Evolutionary conservation across 92 coral and sea anemone species (phyloP).

Genomic region (Paramuricea clavata): DNA sequence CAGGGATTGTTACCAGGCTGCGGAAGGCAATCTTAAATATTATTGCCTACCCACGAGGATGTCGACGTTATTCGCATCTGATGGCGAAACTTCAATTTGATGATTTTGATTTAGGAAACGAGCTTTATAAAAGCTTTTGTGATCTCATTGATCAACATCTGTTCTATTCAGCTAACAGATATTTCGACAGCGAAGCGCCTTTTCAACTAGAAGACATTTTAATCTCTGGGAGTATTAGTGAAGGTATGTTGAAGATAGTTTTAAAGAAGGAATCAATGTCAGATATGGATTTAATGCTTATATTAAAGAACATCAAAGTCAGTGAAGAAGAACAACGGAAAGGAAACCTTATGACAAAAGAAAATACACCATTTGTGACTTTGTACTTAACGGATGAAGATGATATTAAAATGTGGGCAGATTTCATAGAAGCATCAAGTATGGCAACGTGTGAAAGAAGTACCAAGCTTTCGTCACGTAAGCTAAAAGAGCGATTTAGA

Average conservation of each 20-base stretch:
- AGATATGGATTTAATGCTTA: constrained; percentile 23
- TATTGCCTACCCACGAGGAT: background rate
- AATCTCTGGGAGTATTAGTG: too few relatives aligned
- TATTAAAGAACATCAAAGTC: background rate
- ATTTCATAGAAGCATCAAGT: constrained; percentile 1
- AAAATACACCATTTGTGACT: constrained; percentile 32
- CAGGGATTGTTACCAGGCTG: background rate
- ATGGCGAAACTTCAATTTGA: background rate
- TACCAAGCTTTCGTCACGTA: background rate
- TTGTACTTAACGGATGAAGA: background rate
- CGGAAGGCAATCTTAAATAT: constrained; percentile 1
- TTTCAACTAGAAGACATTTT: too few relatives aligned
- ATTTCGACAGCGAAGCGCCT: constrained; percentile 4
- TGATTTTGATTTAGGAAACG: background rate
- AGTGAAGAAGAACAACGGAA: background rate
- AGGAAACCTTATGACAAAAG: background rate
- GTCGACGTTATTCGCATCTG: background rate
- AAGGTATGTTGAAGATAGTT: background rate
- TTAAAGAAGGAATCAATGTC: background rate
- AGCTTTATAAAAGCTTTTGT: background rate
- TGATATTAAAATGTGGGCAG: constrained; percentile 4
- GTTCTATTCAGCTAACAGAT: background rate
- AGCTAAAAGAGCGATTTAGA: constrained; percentile 7
- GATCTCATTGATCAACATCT: background rate
- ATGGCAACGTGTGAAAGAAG: background rate